These are phyloP conservation scores for Temnothorax unifasciatus DNA, from an alignment of 2,888 invertebrate species.

Conservation along the genomic window DNA sequence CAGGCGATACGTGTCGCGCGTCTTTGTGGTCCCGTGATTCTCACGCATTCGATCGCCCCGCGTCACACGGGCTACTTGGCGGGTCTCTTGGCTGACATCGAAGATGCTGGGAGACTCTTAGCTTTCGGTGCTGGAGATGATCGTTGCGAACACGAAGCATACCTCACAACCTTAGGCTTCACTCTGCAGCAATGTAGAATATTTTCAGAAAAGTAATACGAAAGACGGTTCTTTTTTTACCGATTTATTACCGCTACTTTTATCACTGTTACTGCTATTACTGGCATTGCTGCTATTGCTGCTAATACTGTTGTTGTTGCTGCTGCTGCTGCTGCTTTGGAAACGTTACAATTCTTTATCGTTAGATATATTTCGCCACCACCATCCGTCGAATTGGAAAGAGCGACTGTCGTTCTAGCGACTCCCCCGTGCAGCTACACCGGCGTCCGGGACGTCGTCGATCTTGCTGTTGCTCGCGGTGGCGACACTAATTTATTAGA, in stretches of 20 bases:
- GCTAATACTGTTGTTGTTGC: too few species aligned
- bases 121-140: slow-evolving; percentile 89
- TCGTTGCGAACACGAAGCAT: slow-evolving; percentile 89
- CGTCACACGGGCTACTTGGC: slow-evolving; percentile 93
- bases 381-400: slow-evolving; percentile 87
- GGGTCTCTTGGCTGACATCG: slow-evolving; percentile 88
- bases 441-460: slow-evolving; percentile 93
- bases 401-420: slow-evolving; percentile 90
- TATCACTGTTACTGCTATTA: too few species aligned
- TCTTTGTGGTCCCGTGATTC: slow-evolving; percentile 91
- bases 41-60: slow-evolving; percentile 93
- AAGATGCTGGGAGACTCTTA: slow-evolving; percentile 88
- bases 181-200: slow-evolving; percentile 83
- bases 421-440: slow-evolving; percentile 94
- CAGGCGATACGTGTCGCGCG: slow-evolving; percentile 90
- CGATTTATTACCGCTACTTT: background rate
- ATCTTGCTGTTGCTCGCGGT: slow-evolving; percentile 90
- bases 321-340: background rate
- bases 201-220: slow-evolving; percentile 80
- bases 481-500: slow-evolving; percentile 93
- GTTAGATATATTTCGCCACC: slow-evolving; percentile 76
- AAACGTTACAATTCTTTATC: background rate
- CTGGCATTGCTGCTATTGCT: too few species aligned
- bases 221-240: too few species aligned
- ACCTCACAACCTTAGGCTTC: slow-evolving; percentile 90